phyloP scores from a whole-genome alignment of 2,888 invertebrate species.

The Tyria jacobaeae region DNA sequence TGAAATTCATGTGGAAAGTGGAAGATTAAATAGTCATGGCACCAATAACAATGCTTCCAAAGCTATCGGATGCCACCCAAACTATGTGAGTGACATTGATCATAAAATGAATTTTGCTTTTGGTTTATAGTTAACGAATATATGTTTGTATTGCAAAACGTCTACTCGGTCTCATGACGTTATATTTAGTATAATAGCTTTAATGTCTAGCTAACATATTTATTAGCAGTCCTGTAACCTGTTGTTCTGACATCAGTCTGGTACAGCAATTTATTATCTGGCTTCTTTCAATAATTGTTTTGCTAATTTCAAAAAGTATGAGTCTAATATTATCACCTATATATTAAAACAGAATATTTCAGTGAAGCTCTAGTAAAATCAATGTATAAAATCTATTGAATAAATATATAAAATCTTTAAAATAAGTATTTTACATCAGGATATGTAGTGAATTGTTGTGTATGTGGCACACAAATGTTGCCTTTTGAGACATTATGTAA shows the following conservation, averaged over 20 bases:
- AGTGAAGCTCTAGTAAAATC: too few relatives aligned
- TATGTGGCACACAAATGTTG: too few relatives aligned
- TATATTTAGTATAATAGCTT: background rate
- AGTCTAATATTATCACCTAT: background rate
- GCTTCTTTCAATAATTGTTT: background rate
- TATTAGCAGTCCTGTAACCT: constrained; percentile 32
- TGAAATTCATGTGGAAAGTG: constrained; percentile 72
- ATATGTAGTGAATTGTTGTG: background rate
- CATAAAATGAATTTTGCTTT: constrained; percentile 38
- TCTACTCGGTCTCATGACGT: constrained; percentile 1
- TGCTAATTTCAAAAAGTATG: background rate
- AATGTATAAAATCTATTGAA: too few relatives aligned
- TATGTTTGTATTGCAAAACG: constrained; percentile 19
- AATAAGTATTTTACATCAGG: background rate
- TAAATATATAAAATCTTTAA: background rate
- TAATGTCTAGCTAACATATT: background rate
- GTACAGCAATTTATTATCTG: constrained; percentile 7
- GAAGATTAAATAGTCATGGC: constrained; percentile 68
- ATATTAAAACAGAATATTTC: background rate
- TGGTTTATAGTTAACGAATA: constrained; percentile 34
- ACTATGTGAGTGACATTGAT: constrained; percentile 76
- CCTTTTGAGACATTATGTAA: too few relatives aligned
- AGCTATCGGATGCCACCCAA: constrained; percentile 79
- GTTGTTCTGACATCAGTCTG: constrained; percentile 36
- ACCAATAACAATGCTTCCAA: constrained; percentile 78